Conservation (phyloP, 2,113 vertebrate genomes). For the Nothocercus nigrocapillus region DNA sequence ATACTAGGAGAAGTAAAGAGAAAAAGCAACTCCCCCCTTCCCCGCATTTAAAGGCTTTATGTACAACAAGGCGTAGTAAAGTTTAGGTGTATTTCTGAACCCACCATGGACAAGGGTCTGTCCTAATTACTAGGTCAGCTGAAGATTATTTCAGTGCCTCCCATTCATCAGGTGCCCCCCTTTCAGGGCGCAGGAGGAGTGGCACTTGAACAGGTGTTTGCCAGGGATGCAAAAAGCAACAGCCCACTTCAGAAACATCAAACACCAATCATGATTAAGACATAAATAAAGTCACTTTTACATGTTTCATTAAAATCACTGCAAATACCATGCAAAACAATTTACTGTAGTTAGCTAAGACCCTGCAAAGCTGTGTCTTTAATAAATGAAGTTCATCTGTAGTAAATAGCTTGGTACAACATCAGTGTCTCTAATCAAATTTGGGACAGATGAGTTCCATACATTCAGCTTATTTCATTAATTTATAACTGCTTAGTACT, state of each 20-base stretch:
- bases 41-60: not conserved
- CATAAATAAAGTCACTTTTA: constrained; percentile 50
- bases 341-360: constrained; percentile 41
- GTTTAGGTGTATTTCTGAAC: not conserved
- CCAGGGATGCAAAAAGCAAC: not conserved
- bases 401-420: constrained; percentile 72
- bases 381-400: constrained; percentile 78
- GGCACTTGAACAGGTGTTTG: not conserved
- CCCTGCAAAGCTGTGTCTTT: constrained; percentile 47
- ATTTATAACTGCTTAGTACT: constrained; percentile 82
- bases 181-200: not conserved
- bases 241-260: not conserved
- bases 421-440: constrained; percentile 82
- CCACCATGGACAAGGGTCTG: not conserved
- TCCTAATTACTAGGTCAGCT: not conserved
- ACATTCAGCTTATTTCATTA: constrained; percentile 80
- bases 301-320: constrained; percentile 72
- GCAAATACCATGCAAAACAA: constrained; percentile 51
- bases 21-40: not conserved
- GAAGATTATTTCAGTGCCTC: not conserved
- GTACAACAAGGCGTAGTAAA: not conserved
- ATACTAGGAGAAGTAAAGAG: not conserved
- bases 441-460: constrained; percentile 76
- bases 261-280: constrained; percentile 36
- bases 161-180: not conserved